Base-by-base conservation (phyloP, 2,888 invertebrate species). In the Ormyrus rosae region DNA sequence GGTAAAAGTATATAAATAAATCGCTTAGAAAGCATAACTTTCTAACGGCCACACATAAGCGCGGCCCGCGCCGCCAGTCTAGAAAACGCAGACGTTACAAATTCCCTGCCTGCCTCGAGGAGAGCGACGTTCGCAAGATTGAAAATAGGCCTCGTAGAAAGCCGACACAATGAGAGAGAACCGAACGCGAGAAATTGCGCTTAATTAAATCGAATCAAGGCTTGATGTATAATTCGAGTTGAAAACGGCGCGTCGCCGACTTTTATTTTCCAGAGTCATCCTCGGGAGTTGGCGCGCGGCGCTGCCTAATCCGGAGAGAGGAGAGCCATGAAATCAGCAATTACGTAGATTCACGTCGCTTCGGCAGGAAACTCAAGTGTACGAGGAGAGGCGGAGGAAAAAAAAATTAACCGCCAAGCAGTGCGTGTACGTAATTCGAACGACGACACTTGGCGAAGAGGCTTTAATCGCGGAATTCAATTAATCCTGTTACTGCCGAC, bases 21-120 rank as follows among this genome's bases (percentile, higher is more conserved):
- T 75, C 51, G 61, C 45, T 71, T 75, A 75, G 74, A 80, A 80
- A 80, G 80, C 73, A 48, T 13, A 45, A 55, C 80, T 80, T 80
- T 80, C 75, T 80, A 80, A 67, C 56, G 34, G 34, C 34, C 34
- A 61, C n/a, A n/a, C 55, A 64, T 7, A 34, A 55, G 51, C 10
- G 50, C 19, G 45, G 10, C 13, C 64, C n/a, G n/a, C 45, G 46
- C 19, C 19, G 34, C 34, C 19, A 55, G 13, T 13, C 9, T 73
- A 64, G 64, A 74, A 74, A 56, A 65, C 1, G 34, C 34, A 46
- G 53, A 68, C 8, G 46, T 46, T 60, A 61, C 60, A 13, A 68
- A 53, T 68, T 61, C 45, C 51, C 34, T 68, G 56, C 46, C 46
- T 2, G 34, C 34, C 34, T 19, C 34, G 34, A 34, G 55, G 45